Evolutionary conservation across 2,113 vertebrate genomes (phyloP).

Genomic region (Eidolon helvum): DNA sequence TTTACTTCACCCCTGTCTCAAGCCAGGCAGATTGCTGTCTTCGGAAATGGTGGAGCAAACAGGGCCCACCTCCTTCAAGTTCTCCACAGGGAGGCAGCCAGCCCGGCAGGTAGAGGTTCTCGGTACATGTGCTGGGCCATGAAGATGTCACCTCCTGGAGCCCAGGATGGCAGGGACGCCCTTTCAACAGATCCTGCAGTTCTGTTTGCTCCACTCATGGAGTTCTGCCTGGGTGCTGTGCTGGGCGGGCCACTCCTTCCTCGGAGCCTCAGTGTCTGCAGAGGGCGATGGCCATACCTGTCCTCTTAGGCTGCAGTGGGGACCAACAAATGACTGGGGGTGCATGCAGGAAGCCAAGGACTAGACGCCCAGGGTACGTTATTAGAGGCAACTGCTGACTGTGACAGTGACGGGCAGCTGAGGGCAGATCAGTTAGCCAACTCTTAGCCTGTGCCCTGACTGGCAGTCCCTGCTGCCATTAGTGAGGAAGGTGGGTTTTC

Average conservation of each 20-base stretch:
- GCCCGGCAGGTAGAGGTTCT: background rate
- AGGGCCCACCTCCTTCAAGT: background rate
- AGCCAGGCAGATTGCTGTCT: background rate
- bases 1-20: background rate
- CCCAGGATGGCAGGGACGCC: fast-evolving
- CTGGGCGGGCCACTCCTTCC: fast-evolving
- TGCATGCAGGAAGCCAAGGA: background rate
- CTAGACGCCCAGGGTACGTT: too few species aligned
- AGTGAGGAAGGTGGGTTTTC: background rate
- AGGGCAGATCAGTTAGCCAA: too few species aligned
- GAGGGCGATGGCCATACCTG: background rate
- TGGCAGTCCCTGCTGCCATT: background rate
- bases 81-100: background rate
- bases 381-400: background rate
- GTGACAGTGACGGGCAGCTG: background rate
- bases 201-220: fast-evolving
- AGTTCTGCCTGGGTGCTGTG: background rate
- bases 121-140: fast-evolving
- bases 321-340: background rate
- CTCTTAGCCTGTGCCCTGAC: background rate
- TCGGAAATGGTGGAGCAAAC: background rate
- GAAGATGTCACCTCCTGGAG: background rate
- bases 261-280: background rate
- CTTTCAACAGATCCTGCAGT: fast-evolving
- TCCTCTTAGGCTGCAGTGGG: background rate